Conservation (phyloP, 2,888 invertebrate genomes). For the Abrostola tripartita region DNA sequence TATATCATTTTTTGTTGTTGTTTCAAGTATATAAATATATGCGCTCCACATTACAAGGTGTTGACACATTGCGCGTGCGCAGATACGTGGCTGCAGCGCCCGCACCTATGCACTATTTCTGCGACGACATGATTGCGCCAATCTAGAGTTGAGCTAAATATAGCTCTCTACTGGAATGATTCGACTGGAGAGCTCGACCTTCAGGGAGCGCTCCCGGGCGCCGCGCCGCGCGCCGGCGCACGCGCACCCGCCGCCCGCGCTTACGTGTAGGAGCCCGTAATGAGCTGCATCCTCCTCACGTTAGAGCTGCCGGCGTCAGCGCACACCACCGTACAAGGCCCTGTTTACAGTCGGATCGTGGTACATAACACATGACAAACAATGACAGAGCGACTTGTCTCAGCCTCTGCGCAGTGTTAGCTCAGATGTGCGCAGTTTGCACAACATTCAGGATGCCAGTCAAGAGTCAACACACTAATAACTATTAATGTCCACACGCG, state of each 20-base stretch:
- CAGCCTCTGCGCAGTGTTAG: neutral
- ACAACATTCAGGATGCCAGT: neutral
- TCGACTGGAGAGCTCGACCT: conserved; percentile 19
- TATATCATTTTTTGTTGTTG: no score
- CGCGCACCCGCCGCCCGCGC: no score
- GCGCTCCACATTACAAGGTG: no score
- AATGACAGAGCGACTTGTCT: neutral
- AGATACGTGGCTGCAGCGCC: neutral
- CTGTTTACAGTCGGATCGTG: no score
- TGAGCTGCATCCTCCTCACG: conserved; percentile 4
- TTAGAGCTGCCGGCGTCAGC: no score
- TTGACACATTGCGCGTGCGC: no score
- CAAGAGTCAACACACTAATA: no score
- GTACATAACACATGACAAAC: no score
- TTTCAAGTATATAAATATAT: no score
- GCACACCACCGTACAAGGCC: no score
- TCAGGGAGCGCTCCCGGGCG: neutral
- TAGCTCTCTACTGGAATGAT: conserved; percentile 19
- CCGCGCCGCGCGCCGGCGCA: neutral
- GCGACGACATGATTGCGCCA: conserved; percentile 2
- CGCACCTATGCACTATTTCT: neutral
- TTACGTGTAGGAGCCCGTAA: neutral
- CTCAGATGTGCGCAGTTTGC: neutral
- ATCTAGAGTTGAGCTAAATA: conserved; percentile 29
- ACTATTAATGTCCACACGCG: no score